A percentile compares a stretch with the other conserved stretches of the same genome.
Evolutionary conservation across 2,888 invertebrate genomes (phyloP).

Genomic region (Ctena decussata): DNA sequence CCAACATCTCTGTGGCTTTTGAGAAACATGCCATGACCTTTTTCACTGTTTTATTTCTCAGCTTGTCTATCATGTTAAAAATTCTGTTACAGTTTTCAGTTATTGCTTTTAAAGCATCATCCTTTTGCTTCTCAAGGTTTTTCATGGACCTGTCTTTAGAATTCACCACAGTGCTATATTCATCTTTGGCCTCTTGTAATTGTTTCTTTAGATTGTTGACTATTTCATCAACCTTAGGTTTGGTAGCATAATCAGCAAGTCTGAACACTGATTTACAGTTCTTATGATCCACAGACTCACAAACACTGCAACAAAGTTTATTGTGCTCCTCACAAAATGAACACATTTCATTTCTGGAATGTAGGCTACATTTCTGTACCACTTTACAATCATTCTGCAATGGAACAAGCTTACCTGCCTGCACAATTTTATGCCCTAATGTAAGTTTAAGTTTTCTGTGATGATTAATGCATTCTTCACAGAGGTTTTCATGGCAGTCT

Average conservation of each 20-base stretch:
- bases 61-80: background rate
- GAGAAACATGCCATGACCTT: background rate
- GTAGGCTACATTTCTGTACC: background rate
- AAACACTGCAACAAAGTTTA: background rate
- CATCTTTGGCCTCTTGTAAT: background rate
- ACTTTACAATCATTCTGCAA: background rate
- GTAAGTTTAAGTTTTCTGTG: background rate
- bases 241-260: background rate
- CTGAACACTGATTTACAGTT: background rate
- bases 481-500: background rate
- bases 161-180: background rate
- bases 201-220: background rate
- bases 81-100: background rate
- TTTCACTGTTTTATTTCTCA: background rate
- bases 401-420: background rate
- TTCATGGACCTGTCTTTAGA: background rate
- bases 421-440: background rate
- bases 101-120: background rate
- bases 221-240: background rate
- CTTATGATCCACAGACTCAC: constrained; percentile 3
- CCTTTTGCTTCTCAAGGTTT: background rate
- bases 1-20: background rate
- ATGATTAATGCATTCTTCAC: background rate
- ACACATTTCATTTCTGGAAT: background rate
- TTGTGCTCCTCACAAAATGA: background rate